Base-by-base conservation (phyloP, 2,113 vertebrate genomes). In the Brienomyrus brachyistius region DNA sequence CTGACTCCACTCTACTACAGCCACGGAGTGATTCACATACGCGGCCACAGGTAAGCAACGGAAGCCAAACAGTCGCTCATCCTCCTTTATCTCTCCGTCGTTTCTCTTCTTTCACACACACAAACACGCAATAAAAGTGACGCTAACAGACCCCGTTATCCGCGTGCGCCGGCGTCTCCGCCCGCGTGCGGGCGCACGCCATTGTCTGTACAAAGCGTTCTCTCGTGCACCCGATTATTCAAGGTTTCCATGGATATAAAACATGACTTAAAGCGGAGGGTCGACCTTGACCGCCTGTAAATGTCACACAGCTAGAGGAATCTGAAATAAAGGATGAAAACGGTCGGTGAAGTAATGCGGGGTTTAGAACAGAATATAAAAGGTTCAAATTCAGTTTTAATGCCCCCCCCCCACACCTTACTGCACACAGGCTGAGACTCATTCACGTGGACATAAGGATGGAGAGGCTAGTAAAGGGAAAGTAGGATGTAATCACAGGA, bases 191-290 rank as follows among this genome's bases (percentile, higher is more conserved):
- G 6, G 77, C 17, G 77, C 82, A 48, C 5, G 50, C 27, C 11
- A 40, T 2, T 35, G 51, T 31, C 85, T 35, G 50, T 9, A 87
- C 85, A 87, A 27, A 87, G 51, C 51, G 85, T 40, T 19, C 47
- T 48, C 23, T 86, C 31, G 27, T 43, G 35, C 27, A 3, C 88
- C 43, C 2, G 19, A 31, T 50, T 35, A 40, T 50, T 35, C 45
- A 45, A 47, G 70, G 89, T 88, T 90, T 88, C 89, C 89, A 82
- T 87, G 89, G 86, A 88, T 90, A 88, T 88, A 8, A 74, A 43
- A 59, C 17, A 35, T 48, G 82, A 59, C 70, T 83, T 70, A 51
- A 52, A 87, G 74, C 54, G 62, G 56, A 74, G 31, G 35, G 31
- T 43, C 62, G 86, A 82, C 89, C 89, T 82, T 88, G 86, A 51